Base-by-base conservation (phyloP, 2,888 invertebrate species). In the Ellobium chinense region DNA sequence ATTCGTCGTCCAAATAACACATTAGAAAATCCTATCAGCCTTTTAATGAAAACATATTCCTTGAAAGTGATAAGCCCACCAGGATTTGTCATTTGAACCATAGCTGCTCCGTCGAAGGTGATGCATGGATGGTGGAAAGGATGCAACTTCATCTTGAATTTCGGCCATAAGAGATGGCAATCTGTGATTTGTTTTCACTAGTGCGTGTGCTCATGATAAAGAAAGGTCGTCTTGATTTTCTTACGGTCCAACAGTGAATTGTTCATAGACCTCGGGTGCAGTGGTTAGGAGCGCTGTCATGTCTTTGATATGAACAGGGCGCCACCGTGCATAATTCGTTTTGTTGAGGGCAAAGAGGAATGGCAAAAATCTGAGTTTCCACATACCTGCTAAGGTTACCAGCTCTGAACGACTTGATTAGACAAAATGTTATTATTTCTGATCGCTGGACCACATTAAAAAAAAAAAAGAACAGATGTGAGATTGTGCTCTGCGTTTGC, bases 291-390 rank as follows among this genome's bases (percentile, higher is more conserved):
- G n/a, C n/a, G n/a, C n/a, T 37, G 29, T 14, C 79, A 79, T 78
- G 56, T 82, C 80, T 37, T 70, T 56, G 34, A 65, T 72, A 58
- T 81, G 77, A 31, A 83, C 72, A 46, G 81, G 77, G 1, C 70
- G 18, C 83, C 81, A 83, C 31, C 81, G 31, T 29, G 83, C 46
- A 68, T 81, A 83, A 37, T 83, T 70, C 18, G 63, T 34, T 29
- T 78, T 73, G 70, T 81, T n/a, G n/a, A 46, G 46, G 18, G 46
- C 18, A 46, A 46, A 46, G 18, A 12, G 46, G 18, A 46, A 46
- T 12, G 46, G 46, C 46, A 46, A 18, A 46, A 46, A 12, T 46
- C 9, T 80, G 39, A 14, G 63, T 34, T 36, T 82, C 69, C 3
- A 80, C 63, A 68, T 82, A 80, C 21, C 73, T 18, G 2, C 18